phyloP scores from a whole-genome alignment of 2,113 vertebrate species.

The Campylomormyrus tamandua region DNA sequence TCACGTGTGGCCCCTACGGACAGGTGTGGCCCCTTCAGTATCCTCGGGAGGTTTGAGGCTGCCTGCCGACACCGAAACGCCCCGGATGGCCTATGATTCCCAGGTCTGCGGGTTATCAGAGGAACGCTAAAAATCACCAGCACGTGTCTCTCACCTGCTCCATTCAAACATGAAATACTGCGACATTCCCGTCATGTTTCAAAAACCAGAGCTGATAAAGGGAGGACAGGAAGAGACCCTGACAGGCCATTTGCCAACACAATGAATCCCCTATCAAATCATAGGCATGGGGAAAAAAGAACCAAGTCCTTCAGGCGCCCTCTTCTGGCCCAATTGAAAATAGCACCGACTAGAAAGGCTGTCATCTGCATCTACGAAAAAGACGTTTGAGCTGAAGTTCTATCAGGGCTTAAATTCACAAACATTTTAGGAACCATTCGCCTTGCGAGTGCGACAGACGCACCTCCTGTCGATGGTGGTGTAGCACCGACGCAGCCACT shows the following conservation, averaged over 20 bases:
- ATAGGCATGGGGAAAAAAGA: background rate
- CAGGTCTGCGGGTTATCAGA: background rate
- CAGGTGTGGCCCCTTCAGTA: background rate
- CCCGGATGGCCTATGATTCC: too few species aligned
- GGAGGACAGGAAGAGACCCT: background rate
- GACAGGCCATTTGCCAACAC: background rate
- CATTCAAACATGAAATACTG: background rate
- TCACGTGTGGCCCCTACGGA: background rate
- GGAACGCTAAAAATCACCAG: background rate
- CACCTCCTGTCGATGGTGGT: slow-evolving; percentile 56
- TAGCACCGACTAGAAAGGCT: background rate
- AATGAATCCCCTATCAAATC: background rate
- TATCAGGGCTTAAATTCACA: background rate
- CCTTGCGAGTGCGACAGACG: background rate
- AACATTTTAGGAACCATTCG: background rate
- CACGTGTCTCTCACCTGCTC: background rate
- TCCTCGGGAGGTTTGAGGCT: background rate
- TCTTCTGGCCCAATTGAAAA: background rate
- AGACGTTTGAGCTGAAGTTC: background rate
- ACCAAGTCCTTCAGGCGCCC: background rate
- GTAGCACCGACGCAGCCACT: slow-evolving; percentile 71
- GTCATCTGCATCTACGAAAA: background rate
- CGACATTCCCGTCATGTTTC: slow-evolving; percentile 5
- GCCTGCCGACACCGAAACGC: background rate
- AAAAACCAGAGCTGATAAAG: background rate